Evolutionary conservation across 1,140 invertebrate genomes (phyloP).

Genomic region (Metopolophium dirhodum): DNA sequence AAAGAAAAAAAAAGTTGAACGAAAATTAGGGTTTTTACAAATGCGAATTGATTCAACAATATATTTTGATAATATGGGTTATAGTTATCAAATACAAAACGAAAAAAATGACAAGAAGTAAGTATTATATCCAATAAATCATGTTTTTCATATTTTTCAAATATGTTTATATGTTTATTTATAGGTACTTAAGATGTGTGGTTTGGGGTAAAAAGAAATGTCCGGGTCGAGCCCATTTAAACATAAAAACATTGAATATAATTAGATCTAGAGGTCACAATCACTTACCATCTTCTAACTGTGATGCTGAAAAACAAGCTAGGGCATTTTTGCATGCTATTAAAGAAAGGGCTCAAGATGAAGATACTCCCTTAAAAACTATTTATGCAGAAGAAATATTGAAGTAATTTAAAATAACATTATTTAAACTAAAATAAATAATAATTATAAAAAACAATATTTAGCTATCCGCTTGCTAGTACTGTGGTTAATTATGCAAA

Average conservation of each 20-base stretch:
- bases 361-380: conserved; percentile 39
- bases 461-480: conserved; percentile 42
- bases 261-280: conserved; percentile 49
- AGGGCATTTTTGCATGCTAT: conserved; percentile 53
- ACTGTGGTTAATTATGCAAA: conserved; percentile 52
- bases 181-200: conserved; percentile 52
- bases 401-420: not conserved
- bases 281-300: conserved; percentile 50
- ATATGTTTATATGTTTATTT: not conserved
- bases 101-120: conserved; percentile 56
- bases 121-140: not conserved
- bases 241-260: conserved; percentile 35
- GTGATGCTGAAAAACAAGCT: conserved; percentile 51
- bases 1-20: not conserved
- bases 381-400: conserved; percentile 47
- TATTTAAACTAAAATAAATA: not conserved
- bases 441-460: not conserved
- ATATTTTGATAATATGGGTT: conserved; percentile 56
- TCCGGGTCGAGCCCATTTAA: conserved; percentile 51
- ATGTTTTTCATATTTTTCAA: not conserved
- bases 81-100: conserved; percentile 55
- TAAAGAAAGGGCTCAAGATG: conserved; percentile 51
- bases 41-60: conserved; percentile 55
- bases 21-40: conserved; percentile 42
- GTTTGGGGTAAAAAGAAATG: conserved; percentile 57